Conservation (phyloP, 30 jellyfish, hydroid and myxozoan genomes). For the Catostylus mosaicus region DNA sequence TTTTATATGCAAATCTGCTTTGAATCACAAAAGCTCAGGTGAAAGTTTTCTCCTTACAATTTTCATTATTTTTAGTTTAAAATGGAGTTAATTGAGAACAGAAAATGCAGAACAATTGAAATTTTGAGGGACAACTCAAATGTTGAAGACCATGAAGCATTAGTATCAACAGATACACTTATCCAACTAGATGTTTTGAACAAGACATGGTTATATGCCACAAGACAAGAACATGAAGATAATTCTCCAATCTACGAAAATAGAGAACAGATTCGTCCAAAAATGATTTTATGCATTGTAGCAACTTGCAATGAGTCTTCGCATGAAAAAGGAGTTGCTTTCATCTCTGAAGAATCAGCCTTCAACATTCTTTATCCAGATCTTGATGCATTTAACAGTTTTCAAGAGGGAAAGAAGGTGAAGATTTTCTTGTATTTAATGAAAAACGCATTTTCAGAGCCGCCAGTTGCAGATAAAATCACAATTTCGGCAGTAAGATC, state of each 20-base stretch:
- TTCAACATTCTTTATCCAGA: constrained; percentile 32
- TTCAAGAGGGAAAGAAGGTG: constrained; percentile 32
- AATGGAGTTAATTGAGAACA: not conserved
- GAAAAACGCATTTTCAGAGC: not conserved
- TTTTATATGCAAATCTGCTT: too few relatives aligned
- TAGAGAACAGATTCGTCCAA: not conserved
- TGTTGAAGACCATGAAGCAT: constrained; percentile 21
- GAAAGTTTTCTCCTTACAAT: too few relatives aligned
- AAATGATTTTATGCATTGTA: not conserved
- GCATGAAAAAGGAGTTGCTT: not conserved
- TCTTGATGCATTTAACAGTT: not conserved
- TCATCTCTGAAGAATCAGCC: constrained; percentile 34
- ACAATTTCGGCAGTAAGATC: constrained; percentile 42
- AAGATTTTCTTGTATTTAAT: not conserved
- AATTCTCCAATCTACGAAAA: not conserved
- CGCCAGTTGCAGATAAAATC: constrained; percentile 26
- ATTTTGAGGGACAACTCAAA: not conserved
- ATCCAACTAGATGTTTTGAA: constrained; percentile 26
- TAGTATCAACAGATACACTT: constrained; percentile 21
- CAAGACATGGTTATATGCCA: constrained; percentile 19
- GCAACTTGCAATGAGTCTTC: not conserved
- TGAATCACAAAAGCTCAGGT: too few relatives aligned
- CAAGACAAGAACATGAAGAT: not conserved
- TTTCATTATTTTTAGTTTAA: too few relatives aligned
- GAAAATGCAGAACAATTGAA: not conserved